Percentiles rank a stretch among this genome's conserved stretches.
Evolutionary conservation across 2,113 vertebrate species (phyloP).

Genomic region (Rhombomys opimus): DNA sequence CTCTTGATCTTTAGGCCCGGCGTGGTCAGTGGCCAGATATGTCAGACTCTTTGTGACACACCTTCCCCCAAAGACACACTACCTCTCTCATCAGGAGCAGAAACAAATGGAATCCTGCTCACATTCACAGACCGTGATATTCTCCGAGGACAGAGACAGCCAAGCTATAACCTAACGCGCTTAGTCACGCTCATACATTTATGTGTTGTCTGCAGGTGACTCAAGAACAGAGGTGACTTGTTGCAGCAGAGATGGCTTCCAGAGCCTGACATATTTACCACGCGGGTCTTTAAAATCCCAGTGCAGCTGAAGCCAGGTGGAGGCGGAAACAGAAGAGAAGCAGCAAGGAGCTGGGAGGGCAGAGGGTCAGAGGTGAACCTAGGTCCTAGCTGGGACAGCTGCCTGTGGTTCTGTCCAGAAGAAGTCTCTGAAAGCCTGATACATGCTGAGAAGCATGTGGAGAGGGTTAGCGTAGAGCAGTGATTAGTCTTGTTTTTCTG

Average conservation of each 20-base stretch:
- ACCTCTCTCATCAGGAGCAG: not conserved
- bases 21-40: not conserved
- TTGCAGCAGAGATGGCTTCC: fast-evolving
- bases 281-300: not conserved
- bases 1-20: not conserved
- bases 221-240: not conserved
- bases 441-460: fast-evolving
- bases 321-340: not conserved
- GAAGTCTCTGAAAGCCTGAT: not conserved
- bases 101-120: not conserved
- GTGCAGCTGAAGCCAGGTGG: not conserved
- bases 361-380: not conserved
- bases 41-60: not conserved
- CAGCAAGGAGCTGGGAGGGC: not conserved
- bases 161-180: too few species aligned
- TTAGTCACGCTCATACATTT: fast-evolving
- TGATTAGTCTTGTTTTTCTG: not conserved
- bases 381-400: fast-evolving
- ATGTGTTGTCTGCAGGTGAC: not conserved
- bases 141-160: not conserved
- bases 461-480: not conserved
- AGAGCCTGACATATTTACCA: fast-evolving
- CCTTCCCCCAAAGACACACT: not conserved
- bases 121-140: too few species aligned
- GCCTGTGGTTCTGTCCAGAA: not conserved